A percentile compares a stretch with the other conserved stretches of the same genome.
Conservation (phyloP, 92 coral and sea anemone genomes). For the Anthopleura xanthogrammica region DNA sequence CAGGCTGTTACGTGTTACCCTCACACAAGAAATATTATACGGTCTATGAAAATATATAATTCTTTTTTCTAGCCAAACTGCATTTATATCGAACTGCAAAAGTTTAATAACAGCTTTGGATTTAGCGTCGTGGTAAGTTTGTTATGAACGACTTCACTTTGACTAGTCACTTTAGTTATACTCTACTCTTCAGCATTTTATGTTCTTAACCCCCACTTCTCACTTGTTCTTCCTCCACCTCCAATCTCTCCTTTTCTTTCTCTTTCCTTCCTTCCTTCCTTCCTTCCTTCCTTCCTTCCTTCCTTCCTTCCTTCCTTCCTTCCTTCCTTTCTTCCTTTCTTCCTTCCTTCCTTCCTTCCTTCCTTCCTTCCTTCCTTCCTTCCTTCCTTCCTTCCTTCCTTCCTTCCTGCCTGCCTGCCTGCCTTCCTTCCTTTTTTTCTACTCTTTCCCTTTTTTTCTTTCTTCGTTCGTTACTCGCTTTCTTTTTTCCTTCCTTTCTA, state of each 20-base stretch:
- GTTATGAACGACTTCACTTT: neutral
- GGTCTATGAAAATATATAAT: too few species aligned
- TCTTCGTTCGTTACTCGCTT: too few species aligned
- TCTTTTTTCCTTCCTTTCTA: too few species aligned
- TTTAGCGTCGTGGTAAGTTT: constrained; percentile 95
- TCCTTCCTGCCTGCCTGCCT: too few species aligned
- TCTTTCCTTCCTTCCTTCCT: neutral
- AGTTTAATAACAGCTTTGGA: constrained; percentile 91
- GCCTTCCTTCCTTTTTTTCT: too few species aligned
- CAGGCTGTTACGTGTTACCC: too few species aligned
- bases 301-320: neutral
- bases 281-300: neutral
- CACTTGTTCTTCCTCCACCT: too few species aligned
- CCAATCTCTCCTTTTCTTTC: neutral
- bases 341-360: neutral
- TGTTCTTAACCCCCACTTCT: too few species aligned
- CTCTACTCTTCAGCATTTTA: too few species aligned
- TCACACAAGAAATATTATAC: too few species aligned
- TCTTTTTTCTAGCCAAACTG: constrained; percentile 78
- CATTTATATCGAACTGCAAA: constrained; percentile 87
- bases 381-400: neutral
- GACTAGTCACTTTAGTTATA: neutral
- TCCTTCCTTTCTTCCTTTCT: neutral
- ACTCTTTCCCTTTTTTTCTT: too few species aligned
- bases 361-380: neutral